Percentiles rank a stretch among this genome's conserved stretches.
These are phyloP conservation scores for Thalassophryne amazonica DNA, from an alignment of 2,797 vertebrate species.

Conservation along the genomic window DNA sequence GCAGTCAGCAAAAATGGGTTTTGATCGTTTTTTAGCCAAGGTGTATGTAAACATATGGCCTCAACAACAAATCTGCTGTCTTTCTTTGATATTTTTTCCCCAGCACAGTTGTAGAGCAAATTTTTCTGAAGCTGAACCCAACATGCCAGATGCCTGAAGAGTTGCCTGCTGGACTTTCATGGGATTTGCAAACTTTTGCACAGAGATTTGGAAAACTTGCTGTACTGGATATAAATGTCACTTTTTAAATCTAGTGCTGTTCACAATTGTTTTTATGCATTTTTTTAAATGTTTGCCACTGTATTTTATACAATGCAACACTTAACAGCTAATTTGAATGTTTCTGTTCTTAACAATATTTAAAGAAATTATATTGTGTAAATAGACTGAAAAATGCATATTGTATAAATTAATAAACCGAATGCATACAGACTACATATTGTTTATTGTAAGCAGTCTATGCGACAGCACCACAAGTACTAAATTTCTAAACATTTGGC, in stretches of 20 bases:
- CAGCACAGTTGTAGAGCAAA: slow-evolving; percentile 53
- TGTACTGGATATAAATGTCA: slow-evolving; percentile 73
- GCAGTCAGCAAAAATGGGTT: too few species aligned
- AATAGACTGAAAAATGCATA: slow-evolving; percentile 50
- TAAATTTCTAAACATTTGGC: neutral
- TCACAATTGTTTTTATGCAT: slow-evolving; percentile 83
- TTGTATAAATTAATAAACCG: slow-evolving; percentile 73
- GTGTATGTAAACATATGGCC: neutral
- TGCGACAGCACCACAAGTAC: neutral
- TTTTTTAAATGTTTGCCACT: slow-evolving; percentile 83
- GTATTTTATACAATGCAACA: slow-evolving; percentile 89
- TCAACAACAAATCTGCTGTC: neutral
- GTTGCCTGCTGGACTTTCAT: slow-evolving; percentile 56
- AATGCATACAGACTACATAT: slow-evolving; percentile 50
- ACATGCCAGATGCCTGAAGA: slow-evolving; percentile 24
- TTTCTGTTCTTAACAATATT: slow-evolving; percentile 79
- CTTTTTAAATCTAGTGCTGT: slow-evolving; percentile 83
- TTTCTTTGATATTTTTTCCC: slow-evolving; percentile 29
- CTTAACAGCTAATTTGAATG: slow-evolving; percentile 86
- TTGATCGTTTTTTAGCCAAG: too few species aligned
- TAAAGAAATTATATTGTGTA: slow-evolving; percentile 75
- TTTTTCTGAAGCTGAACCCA: slow-evolving; percentile 41
- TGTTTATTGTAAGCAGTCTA: slow-evolving; percentile 45
- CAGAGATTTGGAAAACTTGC: slow-evolving; percentile 74
- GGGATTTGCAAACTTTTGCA: slow-evolving; percentile 81